phyloP scores from a whole-genome alignment of 2,888 invertebrate species.

The Podabrus alpinus region DNA sequence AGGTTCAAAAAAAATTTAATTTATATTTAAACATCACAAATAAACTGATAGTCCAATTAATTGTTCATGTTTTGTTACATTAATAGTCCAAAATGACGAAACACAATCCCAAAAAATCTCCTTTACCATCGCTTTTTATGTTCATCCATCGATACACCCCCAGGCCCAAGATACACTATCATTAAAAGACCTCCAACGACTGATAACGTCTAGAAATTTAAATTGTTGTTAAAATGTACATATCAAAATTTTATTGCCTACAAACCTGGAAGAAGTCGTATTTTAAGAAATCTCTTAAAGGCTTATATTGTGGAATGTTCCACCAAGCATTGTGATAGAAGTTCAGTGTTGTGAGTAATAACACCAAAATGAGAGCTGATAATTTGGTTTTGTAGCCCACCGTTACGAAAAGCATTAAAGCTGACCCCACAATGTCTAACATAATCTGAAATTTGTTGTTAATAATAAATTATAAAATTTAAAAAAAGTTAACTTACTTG shows the following conservation, averaged over 20 bases:
- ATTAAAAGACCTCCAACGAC: slow-evolving; percentile 98
- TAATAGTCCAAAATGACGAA: slow-evolving; percentile 29
- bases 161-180: slow-evolving; percentile 98
- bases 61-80: slow-evolving; percentile 39
- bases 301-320: slow-evolving; percentile 92
- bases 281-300: slow-evolving; percentile 98
- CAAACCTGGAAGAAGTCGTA: slow-evolving; percentile 99
- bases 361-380: slow-evolving; percentile 90
- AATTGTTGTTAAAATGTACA: not conserved
- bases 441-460: slow-evolving; percentile 69
- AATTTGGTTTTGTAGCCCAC: slow-evolving; percentile 98
- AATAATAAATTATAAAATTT: not conserved
- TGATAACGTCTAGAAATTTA: slow-evolving; percentile 86
- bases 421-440: slow-evolving; percentile 90
- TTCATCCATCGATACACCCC: slow-evolving; percentile 99
- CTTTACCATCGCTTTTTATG: slow-evolving; percentile 98
- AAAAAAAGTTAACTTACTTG: slow-evolving; percentile 62
- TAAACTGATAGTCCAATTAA: slow-evolving; percentile 16
- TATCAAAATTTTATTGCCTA: slow-evolving; percentile 16
- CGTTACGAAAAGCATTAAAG: slow-evolving; percentile 93
- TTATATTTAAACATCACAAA: slow-evolving; percentile 11
- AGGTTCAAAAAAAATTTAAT: slow-evolving; percentile 7
- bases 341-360: slow-evolving; percentile 87
- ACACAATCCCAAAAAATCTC: slow-evolving; percentile 3
- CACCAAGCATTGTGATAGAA: slow-evolving; percentile 99